phyloP scores from a whole-genome alignment of 2,888 invertebrate genomes.

The Seladonia tumulorum region DNA sequence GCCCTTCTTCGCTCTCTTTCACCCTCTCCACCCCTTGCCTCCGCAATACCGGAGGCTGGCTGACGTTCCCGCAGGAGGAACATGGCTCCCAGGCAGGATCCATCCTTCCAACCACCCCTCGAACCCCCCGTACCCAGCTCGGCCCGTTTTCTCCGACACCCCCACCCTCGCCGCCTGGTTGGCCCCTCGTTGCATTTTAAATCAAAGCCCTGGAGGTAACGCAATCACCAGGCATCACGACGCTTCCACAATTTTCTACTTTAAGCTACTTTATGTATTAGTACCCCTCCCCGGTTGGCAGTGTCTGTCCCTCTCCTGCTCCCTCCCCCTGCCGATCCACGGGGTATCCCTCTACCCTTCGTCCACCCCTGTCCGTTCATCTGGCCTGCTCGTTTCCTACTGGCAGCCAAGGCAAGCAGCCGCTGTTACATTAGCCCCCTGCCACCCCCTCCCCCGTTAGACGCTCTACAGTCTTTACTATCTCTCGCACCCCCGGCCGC shows the following conservation, averaged over 20 bases:
- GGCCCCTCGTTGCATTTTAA: slow-evolving; percentile 84
- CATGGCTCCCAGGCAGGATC: slow-evolving; percentile 74
- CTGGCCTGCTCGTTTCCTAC: slow-evolving; percentile 51
- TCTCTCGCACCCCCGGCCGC: slow-evolving; percentile 31
- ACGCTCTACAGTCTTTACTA: slow-evolving; percentile 47
- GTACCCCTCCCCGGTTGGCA: slow-evolving; percentile 70
- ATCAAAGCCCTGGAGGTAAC: slow-evolving; percentile 84
- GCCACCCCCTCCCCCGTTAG: slow-evolving; percentile 32
- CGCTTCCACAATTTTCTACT: slow-evolving; percentile 85
- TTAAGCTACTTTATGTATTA: slow-evolving; percentile 85
- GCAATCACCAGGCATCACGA: slow-evolving; percentile 85
- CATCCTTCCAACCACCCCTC: slow-evolving; percentile 66
- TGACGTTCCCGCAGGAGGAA: slow-evolving; percentile 71
- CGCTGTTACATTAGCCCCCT: slow-evolving; percentile 59
- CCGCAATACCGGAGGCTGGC: slow-evolving; percentile 53
- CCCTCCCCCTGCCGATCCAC: slow-evolving; percentile 30
- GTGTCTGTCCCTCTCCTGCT: slow-evolving; percentile 40
- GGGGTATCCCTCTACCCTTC: slow-evolving; percentile 8
- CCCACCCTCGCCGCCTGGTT: slow-evolving; percentile 60
- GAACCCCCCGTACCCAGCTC: slow-evolving; percentile 43
- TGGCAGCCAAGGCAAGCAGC: slow-evolving; percentile 58
- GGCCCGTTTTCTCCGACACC: slow-evolving; percentile 67
- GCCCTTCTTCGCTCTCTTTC: slow-evolving; percentile 67
- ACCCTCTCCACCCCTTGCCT: slow-evolving; percentile 20
- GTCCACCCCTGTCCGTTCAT: slow-evolving; percentile 25